Evolutionary conservation across 2,797 vertebrate genomes (phyloP).

Genomic region (Potorous gilbertii): DNA sequence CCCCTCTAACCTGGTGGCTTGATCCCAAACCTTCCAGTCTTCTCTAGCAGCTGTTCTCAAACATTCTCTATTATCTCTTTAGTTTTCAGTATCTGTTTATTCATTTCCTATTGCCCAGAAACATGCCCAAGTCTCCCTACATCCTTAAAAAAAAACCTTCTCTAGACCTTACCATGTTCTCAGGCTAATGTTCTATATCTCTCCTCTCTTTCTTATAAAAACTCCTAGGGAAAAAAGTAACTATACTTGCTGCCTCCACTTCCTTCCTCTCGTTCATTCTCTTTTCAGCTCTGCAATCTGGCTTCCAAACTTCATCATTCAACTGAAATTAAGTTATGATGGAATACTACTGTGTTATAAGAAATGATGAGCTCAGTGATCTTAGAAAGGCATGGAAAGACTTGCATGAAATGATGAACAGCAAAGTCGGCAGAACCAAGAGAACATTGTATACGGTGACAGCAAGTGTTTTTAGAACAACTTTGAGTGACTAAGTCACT

Average conservation of each 20-base stretch:
- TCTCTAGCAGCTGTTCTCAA: not conserved
- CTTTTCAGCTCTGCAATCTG: not conserved
- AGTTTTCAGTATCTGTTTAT: not conserved
- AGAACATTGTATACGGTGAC: not conserved
- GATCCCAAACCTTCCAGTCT: not conserved
- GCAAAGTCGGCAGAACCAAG: not conserved
- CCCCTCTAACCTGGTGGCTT: not conserved
- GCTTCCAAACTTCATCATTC: not conserved
- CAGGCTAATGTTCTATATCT: not conserved
- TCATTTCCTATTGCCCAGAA: not conserved
- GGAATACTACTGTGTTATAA: not conserved
- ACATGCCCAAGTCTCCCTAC: not conserved
- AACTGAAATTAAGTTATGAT: not conserved
- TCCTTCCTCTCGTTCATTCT: not conserved
- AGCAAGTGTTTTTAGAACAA: not conserved
- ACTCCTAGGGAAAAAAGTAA: not conserved
- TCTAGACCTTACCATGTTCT: not conserved
- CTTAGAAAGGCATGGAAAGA: not conserved
- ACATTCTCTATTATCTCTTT: not conserved
- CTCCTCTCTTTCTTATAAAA: not conserved
- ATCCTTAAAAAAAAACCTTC: not conserved
- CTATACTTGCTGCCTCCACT: not conserved
- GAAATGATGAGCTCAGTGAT: not conserved
- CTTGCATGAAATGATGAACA: not conserved
- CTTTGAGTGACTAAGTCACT: not conserved